Evolutionary conservation across 2,888 invertebrate species (phyloP), one percentile per base, ranked within the genome.

Genomic region (Coenonympha arcania): DNA sequence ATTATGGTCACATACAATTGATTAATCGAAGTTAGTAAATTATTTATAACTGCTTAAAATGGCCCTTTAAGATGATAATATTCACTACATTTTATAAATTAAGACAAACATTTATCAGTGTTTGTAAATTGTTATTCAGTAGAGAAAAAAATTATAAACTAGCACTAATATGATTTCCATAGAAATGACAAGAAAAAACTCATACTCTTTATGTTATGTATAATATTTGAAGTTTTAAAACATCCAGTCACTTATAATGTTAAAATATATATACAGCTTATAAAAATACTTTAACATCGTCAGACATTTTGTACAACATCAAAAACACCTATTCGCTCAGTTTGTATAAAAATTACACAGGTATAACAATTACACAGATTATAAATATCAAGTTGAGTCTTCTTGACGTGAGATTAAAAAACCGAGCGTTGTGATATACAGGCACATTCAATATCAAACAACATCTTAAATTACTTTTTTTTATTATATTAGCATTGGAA

Each of bases 271-370:
- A 57, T 61, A 65, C 72, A 74, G 66, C 67, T 72, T 80, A 81
- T 66, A 82, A 83, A 82, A 82, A 82, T 83, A 83, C 68, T 69
- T 73, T 69, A 65, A 79, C 71, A 62, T 71, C 71, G 61, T 71
- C 66, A 76, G 66, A 75, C 64, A 66, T 45, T 67, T 75, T 79
- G 76, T 80, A 79, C 77, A 80, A 77, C 78, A 79, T 82, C 79
- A 71, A 82, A 82, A 79, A 80, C 78, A 73, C 65, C 59, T 58
- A 65, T 58, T 62, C 55, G 60, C 63, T 59, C 52, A 68, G 62
- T 60, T 60, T 54, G 59, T 72, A 72, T 66, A 73, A 61, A n/a
- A 78, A 75, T 60, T 55, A 50, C 55, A 40, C 13, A n/a, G n/a
- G n/a, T n/a, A 37, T 42, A 52, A 55, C 37, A 36, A 43, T n/a